Evolutionary conservation across 2,888 invertebrate species (phyloP), one percentile per base, ranked within the genome.

Genomic region (Taenaris catops): DNA sequence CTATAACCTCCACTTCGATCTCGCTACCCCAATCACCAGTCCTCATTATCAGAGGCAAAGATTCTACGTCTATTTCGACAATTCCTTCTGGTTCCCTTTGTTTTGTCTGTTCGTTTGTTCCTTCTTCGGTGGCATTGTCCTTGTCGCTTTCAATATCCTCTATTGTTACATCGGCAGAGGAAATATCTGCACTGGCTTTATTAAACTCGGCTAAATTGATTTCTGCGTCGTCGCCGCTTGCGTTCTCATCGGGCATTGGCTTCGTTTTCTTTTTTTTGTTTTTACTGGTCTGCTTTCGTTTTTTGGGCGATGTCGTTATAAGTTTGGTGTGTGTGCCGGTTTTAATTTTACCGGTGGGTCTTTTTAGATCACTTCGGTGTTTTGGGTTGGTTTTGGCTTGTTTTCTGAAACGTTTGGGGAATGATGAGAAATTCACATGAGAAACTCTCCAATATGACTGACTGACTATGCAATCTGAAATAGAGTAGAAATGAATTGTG

Each of bases 1-100:
- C 41, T 10, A 42, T 27, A 5, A 42, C 8, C 38, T 42, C 27
- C 2, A 66, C 51, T 48, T 69, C 60, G 3, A 66, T 64, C 25
- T 65, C 58, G 4, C 37, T 44, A 0, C 52, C 55, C 1, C 41
- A 27, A 0, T 41, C 33, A 5, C 53, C 53, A 0, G 49, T 43
- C 14, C 41, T 53, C 5, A 58, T 45, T 1, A 54, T 12, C 0
- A 46, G 18, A 1, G 63, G 61, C 2, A 59, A 9, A 0, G 49
- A 42, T 2, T 49, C 52, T 1, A 60, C 50, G 24, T 33, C 27
- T 4, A 23, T 14, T n/a, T n/a, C n/a, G 1, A 19, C 29, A 4
- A 25, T 16, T 6, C 5, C 18, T 8, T 23, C 7, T 8, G 2
- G 8, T 1, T 8, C 9, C 7, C 1, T 8, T n/a, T 17, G 20